Conservation (phyloP, 2,797 vertebrate genomes). For the Lycodopsis pacificus region DNA sequence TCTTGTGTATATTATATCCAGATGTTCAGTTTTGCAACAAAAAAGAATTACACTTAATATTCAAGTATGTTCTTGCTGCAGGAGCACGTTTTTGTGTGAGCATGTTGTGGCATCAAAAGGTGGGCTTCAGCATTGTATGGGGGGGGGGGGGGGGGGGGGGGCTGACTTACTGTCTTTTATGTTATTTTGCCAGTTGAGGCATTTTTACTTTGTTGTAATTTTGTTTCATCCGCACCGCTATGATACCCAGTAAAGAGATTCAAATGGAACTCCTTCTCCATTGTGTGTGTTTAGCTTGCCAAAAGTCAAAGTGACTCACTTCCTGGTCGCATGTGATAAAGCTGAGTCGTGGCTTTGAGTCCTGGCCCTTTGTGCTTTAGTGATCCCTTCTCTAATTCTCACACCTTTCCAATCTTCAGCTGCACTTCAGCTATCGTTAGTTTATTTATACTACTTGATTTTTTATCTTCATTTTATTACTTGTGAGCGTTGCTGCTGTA, state of each 20-base stretch:
- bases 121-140: too few relatives aligned
- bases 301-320: background rate
- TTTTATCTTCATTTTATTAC: too few relatives aligned
- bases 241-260: background rate
- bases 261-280: background rate
- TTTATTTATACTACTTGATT: too few relatives aligned
- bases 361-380: too few relatives aligned
- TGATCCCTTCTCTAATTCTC: too few relatives aligned
- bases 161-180: too few relatives aligned
- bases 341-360: too few relatives aligned
- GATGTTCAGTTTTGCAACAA: background rate
- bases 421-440: too few relatives aligned
- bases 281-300: background rate
- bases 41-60: background rate
- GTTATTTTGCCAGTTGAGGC: background rate
- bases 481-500: too few relatives aligned
- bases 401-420: too few relatives aligned
- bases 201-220: background rate
- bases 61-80: background rate
- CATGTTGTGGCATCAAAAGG: background rate
- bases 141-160: fast-evolving
- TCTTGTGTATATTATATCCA: background rate
- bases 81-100: background rate
- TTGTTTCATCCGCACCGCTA: too few relatives aligned
- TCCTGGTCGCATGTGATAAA: too few relatives aligned